Evolutionary conservation across 2,113 vertebrate genomes (phyloP), one percentile per base, ranked within the genome.

Genomic region (Mastomys coucha): DNA sequence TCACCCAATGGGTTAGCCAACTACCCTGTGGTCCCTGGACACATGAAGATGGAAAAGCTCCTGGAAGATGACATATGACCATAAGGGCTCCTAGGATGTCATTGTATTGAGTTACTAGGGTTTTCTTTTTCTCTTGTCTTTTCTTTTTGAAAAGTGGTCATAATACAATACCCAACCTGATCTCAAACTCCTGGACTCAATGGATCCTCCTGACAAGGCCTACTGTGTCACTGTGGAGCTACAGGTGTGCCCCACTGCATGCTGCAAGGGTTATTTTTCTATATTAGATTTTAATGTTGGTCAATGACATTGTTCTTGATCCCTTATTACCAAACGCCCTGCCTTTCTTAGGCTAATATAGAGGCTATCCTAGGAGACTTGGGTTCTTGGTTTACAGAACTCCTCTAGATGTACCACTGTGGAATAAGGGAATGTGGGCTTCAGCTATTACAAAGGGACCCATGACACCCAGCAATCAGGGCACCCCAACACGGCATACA

Each of bases 21-120:
- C 33, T 9, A 14, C 42, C 0, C 4, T 1, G 8, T 5, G 2
- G 33, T 20, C 26, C 39, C 2, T 1, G 1, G 16, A 69, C 7
- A 58, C 19, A 65, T 53, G n/a, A 42, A 1, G 36, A 28, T 2
- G 10, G 13, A 20, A 31, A 45, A 26, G 33, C 85, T 51, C 33
- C 0, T 3, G 10, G 80, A 22, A 75, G 82, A 45, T 11, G 28
- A 33, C 6, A 51, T 5, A 7, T 4, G 33, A 31, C 3, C 10
- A 12, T 12, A 45, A 4, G n/a, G 72, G 89, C 60, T 67, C 28
- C 58, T 42, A 58, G 24, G 80, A 45, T 2, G n/a, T 13, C 73
- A 56, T 73, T 19, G 1, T 0, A 33, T 2, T 24, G 28, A 9
- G n/a, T 9, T 65, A n/a, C 24, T 49, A 63, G 67, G 14, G 22